Evolutionary conservation across 1,140 invertebrate species (phyloP).

Genomic region (Diprion similis): DNA sequence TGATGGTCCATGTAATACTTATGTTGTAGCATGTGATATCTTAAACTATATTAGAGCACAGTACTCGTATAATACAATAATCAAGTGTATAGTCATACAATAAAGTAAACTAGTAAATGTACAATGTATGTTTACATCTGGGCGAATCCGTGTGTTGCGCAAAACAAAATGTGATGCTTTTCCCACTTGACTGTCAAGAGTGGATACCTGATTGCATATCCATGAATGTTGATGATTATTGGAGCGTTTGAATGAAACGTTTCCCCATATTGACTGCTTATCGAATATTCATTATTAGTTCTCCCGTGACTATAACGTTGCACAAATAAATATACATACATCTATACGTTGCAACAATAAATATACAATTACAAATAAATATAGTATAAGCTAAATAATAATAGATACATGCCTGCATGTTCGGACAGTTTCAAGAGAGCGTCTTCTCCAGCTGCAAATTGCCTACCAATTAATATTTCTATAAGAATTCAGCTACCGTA

Average conservation of each 20-base stretch:
- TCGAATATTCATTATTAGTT: neutral
- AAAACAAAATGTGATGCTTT: too few relatives aligned
- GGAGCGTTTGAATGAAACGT: too few relatives aligned
- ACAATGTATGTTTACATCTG: too few relatives aligned
- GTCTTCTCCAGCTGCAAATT: too few relatives aligned
- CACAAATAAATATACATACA: neutral
- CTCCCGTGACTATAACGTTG: neutral
- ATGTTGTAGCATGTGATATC: neutral
- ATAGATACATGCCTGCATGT: conserved; percentile 3
- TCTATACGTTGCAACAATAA: neutral
- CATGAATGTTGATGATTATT: too few relatives aligned
- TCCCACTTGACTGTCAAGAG: too few relatives aligned
- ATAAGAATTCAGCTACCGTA: neutral
- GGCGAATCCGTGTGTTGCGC: too few relatives aligned
- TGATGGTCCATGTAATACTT: neutral
- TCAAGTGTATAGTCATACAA: neutral
- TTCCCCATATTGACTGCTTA: neutral
- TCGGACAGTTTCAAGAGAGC: neutral
- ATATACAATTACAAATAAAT: neutral
- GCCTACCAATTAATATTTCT: neutral
- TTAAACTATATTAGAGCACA: neutral
- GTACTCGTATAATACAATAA: neutral
- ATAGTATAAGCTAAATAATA: neutral
- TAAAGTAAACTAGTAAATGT: neutral
- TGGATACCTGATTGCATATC: too few relatives aligned